Percentiles rank a stretch among this genome's conserved stretches.
These are phyloP conservation scores for Aleiodes leptofemur DNA, from an alignment of 2,888 invertebrate genomes.

Conservation along the genomic window DNA sequence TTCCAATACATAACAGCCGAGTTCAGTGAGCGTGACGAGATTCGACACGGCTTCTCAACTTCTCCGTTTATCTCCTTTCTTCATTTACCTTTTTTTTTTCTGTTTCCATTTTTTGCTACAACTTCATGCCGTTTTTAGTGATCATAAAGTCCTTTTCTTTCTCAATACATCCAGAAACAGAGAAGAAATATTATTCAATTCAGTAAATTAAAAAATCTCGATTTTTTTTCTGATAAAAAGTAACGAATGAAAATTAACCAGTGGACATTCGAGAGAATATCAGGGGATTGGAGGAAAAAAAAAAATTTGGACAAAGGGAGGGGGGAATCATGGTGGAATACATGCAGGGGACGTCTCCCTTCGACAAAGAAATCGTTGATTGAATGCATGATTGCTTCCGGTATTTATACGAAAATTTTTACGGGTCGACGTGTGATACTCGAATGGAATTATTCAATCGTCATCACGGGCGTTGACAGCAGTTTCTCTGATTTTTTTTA, in stretches of 20 bases:
- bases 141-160: no score
- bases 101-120: neutral
- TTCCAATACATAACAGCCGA: constrained; percentile 12
- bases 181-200: no score
- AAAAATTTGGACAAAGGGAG: neutral
- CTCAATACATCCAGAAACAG: no score
- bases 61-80: constrained; percentile 14
- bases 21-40: constrained; percentile 17
- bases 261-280: constrained; percentile 33
- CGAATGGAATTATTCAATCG: constrained; percentile 56
- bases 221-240: no score
- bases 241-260: constrained; percentile 14
- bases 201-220: neutral
- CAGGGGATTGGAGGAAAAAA: constrained; percentile 30
- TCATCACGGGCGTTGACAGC: constrained; percentile 40
- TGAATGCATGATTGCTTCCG: constrained; percentile 62
- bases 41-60: constrained; percentile 19
- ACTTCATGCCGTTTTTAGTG: neutral
- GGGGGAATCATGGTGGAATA: constrained; percentile 37
- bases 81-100: constrained; percentile 8
- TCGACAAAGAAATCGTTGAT: constrained; percentile 61
- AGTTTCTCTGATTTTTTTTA: constrained; percentile 13
- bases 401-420: constrained; percentile 59
- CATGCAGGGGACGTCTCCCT: constrained; percentile 59
- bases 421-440: constrained; percentile 56